Conservation (phyloP, 2,797 vertebrate species). For the Chelon auratus region DNA sequence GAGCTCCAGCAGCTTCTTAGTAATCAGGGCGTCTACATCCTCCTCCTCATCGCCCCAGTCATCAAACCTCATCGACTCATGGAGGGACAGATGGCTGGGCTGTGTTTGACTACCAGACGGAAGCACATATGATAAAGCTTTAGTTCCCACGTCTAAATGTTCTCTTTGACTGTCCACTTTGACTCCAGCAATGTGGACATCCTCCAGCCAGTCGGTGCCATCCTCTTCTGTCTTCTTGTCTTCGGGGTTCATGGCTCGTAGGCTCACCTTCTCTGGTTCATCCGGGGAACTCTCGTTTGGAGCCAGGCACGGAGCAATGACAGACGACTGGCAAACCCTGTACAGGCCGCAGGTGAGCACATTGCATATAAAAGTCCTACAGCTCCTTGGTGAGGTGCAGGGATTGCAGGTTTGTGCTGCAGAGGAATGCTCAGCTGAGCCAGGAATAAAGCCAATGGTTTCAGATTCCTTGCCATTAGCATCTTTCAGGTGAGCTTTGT, state of each 20-base stretch:
- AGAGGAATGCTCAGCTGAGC: conserved; percentile 79
- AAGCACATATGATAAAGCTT: conserved; percentile 44
- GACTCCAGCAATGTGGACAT: conserved; percentile 87
- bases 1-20: conserved; percentile 93
- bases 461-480: conserved; percentile 82
- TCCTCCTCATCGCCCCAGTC: conserved; percentile 88
- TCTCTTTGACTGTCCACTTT: conserved; percentile 88
- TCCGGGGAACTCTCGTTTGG: conserved; percentile 78
- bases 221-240: conserved; percentile 56
- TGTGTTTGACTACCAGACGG: neutral
- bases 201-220: conserved; percentile 60
- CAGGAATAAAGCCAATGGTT: conserved; percentile 88
- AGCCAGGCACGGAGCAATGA: conserved; percentile 82
- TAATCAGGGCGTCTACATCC: conserved; percentile 92
- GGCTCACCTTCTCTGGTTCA: conserved; percentile 75
- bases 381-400: conserved; percentile 84
- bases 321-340: conserved; percentile 81
- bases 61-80: conserved; percentile 85
- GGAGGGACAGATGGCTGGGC: conserved; percentile 53
- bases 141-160: conserved; percentile 59
- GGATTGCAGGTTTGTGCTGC: conserved; percentile 80
- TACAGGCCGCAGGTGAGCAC: conserved; percentile 92
- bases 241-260: conserved; percentile 43
- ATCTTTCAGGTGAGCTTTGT: conserved; percentile 83
- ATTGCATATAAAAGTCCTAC: conserved; percentile 88